These are phyloP conservation scores for Rhabdomys dilectus DNA, from an alignment of 2,113 vertebrate species.

Conservation along the genomic window DNA sequence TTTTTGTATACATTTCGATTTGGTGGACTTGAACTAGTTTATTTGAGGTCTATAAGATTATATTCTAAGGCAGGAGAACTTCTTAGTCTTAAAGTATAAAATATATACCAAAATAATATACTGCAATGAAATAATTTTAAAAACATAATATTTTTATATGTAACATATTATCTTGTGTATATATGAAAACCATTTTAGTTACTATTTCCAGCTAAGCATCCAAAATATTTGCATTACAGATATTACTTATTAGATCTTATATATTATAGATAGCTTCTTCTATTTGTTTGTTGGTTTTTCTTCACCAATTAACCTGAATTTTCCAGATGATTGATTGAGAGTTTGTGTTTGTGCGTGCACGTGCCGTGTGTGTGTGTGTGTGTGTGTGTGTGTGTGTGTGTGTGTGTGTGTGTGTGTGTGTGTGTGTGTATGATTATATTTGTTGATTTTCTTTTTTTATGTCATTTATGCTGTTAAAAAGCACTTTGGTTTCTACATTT, in stretches of 20 bases:
- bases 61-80: constrained; percentile 30
- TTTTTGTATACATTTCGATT: constrained; percentile 52
- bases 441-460: not conserved
- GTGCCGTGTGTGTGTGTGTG: not conserved
- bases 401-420: not conserved
- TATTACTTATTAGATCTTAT: constrained; percentile 6
- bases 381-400: not conserved
- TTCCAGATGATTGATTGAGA: not conserved
- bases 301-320: constrained; percentile 32
- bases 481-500: not conserved
- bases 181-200: not conserved
- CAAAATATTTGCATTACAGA: not conserved
- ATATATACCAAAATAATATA: not conserved
- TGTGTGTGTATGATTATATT: not conserved
- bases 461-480: not conserved
- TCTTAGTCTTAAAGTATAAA: constrained; percentile 11
- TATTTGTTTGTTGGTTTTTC: constrained; percentile 14
- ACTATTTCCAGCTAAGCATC: not conserved
- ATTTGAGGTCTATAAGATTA: constrained; percentile 30
- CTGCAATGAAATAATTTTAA: not conserved
- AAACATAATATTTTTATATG: not conserved
- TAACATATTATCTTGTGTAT: not conserved
- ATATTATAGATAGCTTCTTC: constrained; percentile 1
- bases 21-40: constrained; percentile 25
- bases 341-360: not conserved